These are phyloP conservation scores for Malacoraja senta DNA, from an alignment of 2,797 vertebrate genomes.

Conservation along the genomic window DNA sequence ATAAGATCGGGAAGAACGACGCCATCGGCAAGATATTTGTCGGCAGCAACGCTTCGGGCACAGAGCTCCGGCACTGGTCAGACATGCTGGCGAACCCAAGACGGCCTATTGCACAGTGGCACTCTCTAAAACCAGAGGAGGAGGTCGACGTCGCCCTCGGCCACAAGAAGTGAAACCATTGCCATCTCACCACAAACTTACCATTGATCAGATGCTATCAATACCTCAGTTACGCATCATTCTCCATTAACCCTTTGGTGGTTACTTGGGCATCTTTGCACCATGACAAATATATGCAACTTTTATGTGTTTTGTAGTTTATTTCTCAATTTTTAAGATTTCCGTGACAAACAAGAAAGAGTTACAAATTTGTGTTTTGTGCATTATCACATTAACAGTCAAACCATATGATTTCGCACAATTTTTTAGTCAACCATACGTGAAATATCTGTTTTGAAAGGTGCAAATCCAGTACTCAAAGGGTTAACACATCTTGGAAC, in stretches of 20 bases:
- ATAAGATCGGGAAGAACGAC: constrained; percentile 96
- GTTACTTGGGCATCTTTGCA: constrained; percentile 49
- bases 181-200: constrained; percentile 43
- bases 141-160: constrained; percentile 83
- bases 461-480: constrained; percentile 38
- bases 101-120: constrained; percentile 95
- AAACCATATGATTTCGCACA: constrained; percentile 8
- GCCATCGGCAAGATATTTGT: constrained; percentile 95
- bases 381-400: not conserved
- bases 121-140: constrained; percentile 91
- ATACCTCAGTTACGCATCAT: constrained; percentile 59
- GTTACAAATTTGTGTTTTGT: constrained; percentile 27
- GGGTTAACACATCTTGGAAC: constrained; percentile 29
- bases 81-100: constrained; percentile 97
- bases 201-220: constrained; percentile 52
- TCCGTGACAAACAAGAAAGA: not conserved
- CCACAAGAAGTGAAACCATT: constrained; percentile 76
- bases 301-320: constrained; percentile 47
- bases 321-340: constrained; percentile 49
- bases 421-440: constrained; percentile 45
- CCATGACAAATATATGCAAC: constrained; percentile 48
- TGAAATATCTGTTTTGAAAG: constrained; percentile 46
- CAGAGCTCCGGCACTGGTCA: constrained; percentile 92
- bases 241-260: constrained; percentile 46
- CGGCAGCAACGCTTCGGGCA: constrained; percentile 78